Conservation (phyloP, 2,113 vertebrate genomes). For the Pogona vitticeps region DNA sequence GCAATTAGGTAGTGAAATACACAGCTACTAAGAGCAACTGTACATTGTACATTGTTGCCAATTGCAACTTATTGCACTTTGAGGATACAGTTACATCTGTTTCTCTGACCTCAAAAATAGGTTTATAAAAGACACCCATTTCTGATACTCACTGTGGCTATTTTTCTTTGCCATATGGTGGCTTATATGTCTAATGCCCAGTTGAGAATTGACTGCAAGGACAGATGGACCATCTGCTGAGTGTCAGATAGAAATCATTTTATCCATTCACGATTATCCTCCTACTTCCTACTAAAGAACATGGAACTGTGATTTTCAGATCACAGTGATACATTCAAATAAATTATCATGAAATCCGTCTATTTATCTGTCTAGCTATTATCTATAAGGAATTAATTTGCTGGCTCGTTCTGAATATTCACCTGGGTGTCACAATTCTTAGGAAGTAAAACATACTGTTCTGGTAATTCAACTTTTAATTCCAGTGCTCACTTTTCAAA, state of each 20-base stretch:
- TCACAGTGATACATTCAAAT: background rate
- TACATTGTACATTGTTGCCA: background rate
- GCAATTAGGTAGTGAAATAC: rapidly evolving
- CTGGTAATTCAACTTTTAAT: background rate
- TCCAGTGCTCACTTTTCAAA: background rate
- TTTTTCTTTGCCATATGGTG: slow-evolving; percentile 44
- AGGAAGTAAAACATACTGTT: background rate
- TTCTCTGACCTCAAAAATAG: rapidly evolving
- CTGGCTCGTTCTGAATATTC: background rate
- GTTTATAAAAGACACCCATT: rapidly evolving
- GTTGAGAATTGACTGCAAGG: slow-evolving; percentile 10
- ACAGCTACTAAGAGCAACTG: rapidly evolving
- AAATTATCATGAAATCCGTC: slow-evolving; percentile 1
- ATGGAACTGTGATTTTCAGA: background rate
- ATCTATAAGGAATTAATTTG: background rate
- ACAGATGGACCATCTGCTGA: slow-evolving; percentile 55
- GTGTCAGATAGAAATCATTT: background rate
- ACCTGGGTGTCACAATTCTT: background rate
- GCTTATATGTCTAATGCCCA: background rate
- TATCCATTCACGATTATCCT: slow-evolving; percentile 4
- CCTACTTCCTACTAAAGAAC: background rate
- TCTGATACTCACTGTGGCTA: rapidly evolving
- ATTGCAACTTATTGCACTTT: background rate
- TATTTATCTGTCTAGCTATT: background rate
- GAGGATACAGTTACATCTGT: background rate